phyloP scores from a whole-genome alignment of 1,140 invertebrate genomes.

The Brachionus rubens region DNA sequence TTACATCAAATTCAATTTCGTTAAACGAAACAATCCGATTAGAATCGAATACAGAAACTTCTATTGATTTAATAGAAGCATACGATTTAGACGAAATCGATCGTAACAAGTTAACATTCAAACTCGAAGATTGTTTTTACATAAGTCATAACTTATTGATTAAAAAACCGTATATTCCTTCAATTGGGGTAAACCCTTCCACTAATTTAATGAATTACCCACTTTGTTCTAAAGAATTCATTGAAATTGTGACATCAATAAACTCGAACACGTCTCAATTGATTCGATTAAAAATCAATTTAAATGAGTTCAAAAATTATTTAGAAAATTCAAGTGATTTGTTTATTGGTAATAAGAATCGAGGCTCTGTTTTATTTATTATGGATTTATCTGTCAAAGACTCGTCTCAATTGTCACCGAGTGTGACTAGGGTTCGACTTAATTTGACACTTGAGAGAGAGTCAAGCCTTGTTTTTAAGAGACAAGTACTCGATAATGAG shows the following conservation, averaged over 20 bases:
- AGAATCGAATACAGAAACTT: neutral
- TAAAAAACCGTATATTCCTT: constrained; percentile 26
- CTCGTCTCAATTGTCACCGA: neutral
- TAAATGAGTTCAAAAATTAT: constrained; percentile 10
- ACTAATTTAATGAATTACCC: constrained; percentile 29
- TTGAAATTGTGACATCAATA: neutral
- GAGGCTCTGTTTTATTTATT: neutral
- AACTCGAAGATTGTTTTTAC: constrained; percentile 41
- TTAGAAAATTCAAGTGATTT: constrained; percentile 27
- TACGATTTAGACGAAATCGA: neutral
- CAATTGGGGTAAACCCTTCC: neutral
- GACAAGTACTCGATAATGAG: neutral
- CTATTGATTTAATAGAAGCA: constrained; percentile 13
- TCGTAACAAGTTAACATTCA: neutral
- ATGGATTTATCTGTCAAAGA: constrained; percentile 18
- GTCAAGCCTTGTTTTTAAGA: neutral
- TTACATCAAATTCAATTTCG: neutral
- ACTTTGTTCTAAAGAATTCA: constrained; percentile 14
- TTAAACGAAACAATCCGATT: constrained; percentile 6
- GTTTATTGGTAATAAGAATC: neutral
- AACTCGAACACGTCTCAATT: neutral
- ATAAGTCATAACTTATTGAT: neutral
- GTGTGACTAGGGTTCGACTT: neutral
- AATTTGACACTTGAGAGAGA: constrained; percentile 3
- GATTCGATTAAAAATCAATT: neutral